A percentile compares a stretch with the other conserved stretches of the same genome.
Evolutionary conservation across 2,113 vertebrate species (phyloP).

Genomic region (Scatophagus argus): DNA sequence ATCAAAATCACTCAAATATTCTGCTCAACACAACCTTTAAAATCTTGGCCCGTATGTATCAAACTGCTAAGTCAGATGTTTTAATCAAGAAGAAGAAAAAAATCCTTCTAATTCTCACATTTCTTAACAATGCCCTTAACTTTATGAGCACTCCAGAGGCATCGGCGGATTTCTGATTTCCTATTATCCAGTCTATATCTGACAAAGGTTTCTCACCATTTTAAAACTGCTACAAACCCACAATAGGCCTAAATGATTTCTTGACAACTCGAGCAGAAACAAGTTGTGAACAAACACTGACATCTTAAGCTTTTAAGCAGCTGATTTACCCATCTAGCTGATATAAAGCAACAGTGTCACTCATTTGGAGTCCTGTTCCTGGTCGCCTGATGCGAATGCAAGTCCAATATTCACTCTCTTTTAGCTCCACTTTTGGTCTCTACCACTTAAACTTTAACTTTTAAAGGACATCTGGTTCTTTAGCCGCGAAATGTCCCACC

Average conservation of each 20-base stretch:
- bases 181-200: no score
- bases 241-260: background rate
- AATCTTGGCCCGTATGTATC: slow-evolving; percentile 49
- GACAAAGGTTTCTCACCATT: no score
- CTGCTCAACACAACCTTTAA: slow-evolving; percentile 11
- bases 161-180: no score
- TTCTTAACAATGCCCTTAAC: background rate
- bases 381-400: background rate
- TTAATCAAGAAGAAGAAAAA: background rate
- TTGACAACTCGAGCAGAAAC: background rate
- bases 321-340: no score
- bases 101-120: background rate
- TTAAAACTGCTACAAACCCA: background rate
- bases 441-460: no score
- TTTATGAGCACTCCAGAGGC: background rate
- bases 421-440: background rate
- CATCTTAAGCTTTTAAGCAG: background rate
- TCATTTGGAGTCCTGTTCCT: background rate
- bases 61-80: slow-evolving; percentile 12
- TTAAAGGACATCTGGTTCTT: background rate
- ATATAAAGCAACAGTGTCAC: background rate
- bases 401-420: background rate
- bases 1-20: slow-evolving; percentile 8
- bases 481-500: background rate
- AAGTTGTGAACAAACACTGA: background rate